Evolutionary conservation across 2,888 invertebrate species (phyloP).

Genomic region (Sussaba pulchella): DNA sequence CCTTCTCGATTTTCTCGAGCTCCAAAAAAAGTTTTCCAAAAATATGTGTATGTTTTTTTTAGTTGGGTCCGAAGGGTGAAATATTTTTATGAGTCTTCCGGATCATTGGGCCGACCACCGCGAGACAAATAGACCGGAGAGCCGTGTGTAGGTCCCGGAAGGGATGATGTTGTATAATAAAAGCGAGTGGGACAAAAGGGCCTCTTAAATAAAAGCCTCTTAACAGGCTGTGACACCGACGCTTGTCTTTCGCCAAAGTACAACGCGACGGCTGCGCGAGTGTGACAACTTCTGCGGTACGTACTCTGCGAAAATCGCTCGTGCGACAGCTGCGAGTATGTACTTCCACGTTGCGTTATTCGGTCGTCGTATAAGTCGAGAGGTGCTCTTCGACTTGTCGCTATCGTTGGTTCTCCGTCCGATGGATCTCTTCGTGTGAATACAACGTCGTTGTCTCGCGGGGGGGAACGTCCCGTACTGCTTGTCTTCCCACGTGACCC

Average conservation of each 20-base stretch:
- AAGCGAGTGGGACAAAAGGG: constrained; percentile 53
- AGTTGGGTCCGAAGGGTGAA: background rate
- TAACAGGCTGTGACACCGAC: constrained; percentile 71
- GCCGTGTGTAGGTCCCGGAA: constrained; percentile 16
- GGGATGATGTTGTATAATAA: constrained; percentile 48
- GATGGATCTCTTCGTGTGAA: background rate
- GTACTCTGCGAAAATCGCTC: constrained; percentile 19
- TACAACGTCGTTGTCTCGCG: constrained; percentile 60
- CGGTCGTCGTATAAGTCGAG: constrained; percentile 75
- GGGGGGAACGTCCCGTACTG: no score
- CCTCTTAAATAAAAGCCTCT: constrained; percentile 74
- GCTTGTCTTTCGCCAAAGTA: constrained; percentile 24
- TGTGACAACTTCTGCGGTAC: constrained; percentile 18
- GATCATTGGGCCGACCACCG: background rate
- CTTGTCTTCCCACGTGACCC: background rate
- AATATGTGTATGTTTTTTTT: constrained; percentile 3
- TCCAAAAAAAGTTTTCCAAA: background rate
- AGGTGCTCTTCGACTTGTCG: constrained; percentile 71
- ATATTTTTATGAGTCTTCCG: background rate
- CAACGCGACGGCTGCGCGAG: constrained; percentile 15
- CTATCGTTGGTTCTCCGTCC: constrained; percentile 24
- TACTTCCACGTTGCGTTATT: constrained; percentile 67
- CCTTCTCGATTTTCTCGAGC: constrained; percentile 14
- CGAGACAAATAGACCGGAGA: constrained; percentile 4
- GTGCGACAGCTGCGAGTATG: background rate